Evolutionary conservation across 2,888 invertebrate genomes (phyloP).

Genomic region (Elaeidobius kamerunicus): DNA sequence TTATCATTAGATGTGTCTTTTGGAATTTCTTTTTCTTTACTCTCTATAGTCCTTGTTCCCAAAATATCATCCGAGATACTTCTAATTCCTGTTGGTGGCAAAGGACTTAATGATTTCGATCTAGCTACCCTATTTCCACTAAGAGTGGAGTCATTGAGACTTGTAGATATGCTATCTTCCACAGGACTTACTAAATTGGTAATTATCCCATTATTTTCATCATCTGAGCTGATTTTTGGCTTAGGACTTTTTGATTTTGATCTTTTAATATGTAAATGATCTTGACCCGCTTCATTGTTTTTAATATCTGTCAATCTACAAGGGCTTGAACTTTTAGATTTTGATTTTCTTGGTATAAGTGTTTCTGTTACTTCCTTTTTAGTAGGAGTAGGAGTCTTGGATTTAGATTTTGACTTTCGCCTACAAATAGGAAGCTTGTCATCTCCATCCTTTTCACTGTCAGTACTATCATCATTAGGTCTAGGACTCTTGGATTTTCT

Average conservation of each 20-base stretch:
- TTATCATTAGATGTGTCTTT: too few relatives aligned
- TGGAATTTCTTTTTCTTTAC: too few relatives aligned
- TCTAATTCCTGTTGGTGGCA: background rate
- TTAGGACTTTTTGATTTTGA: constrained; percentile 5
- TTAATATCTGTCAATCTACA: background rate
- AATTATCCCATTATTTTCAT: background rate
- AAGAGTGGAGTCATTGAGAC: background rate
- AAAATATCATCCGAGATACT: too few relatives aligned
- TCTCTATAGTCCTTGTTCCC: too few relatives aligned
- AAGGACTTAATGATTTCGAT: constrained; percentile 1
- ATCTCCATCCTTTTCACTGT: background rate
- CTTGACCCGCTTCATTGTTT: background rate
- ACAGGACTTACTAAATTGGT: background rate
- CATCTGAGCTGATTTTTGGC: background rate
- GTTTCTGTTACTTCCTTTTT: background rate
- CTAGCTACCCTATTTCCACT: background rate
- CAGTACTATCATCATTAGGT: background rate
- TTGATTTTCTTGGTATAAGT: background rate
- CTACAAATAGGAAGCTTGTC: background rate
- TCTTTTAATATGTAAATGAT: background rate
- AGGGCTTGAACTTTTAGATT: constrained; percentile 7
- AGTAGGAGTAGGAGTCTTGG: constrained; percentile 12
- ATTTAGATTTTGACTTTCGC: constrained; percentile 4
- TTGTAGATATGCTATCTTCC: background rate
- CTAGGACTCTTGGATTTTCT: constrained; percentile 11